Percentiles rank a stretch among this genome's conserved stretches.
Conservation (phyloP, 2,797 vertebrate species). For the Poeciliopsis gracilis region DNA sequence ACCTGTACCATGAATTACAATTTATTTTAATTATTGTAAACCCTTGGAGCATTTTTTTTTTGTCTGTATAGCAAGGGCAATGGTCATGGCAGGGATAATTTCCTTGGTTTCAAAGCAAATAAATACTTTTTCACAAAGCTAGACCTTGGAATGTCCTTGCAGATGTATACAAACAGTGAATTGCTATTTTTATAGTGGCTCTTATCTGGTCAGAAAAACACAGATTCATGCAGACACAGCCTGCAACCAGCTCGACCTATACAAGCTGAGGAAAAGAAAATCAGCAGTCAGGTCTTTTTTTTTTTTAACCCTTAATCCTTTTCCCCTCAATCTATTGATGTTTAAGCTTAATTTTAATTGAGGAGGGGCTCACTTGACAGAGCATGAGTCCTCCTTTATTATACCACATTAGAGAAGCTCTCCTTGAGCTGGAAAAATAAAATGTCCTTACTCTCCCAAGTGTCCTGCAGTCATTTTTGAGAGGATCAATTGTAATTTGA, state of each 20-base stretch:
- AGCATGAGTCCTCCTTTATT: slow-evolving; percentile 40
- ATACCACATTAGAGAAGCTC: slow-evolving; percentile 58
- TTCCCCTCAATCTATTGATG: slow-evolving; percentile 66
- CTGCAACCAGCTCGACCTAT: slow-evolving; percentile 26
- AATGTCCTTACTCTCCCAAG: slow-evolving; percentile 51
- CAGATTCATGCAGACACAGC: slow-evolving; percentile 29
- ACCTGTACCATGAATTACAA: not conserved
- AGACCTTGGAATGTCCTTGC: slow-evolving; percentile 48
- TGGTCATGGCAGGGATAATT: slow-evolving; percentile 16
- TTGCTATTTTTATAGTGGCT: slow-evolving; percentile 31
- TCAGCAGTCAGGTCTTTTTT: slow-evolving; percentile 29
- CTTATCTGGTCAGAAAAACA: slow-evolving; percentile 37
- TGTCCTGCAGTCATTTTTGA: slow-evolving; percentile 58
- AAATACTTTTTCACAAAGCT: slow-evolving; percentile 17
- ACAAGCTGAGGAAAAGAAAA: slow-evolving; percentile 28
- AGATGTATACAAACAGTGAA: slow-evolving; percentile 36
- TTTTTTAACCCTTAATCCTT: slow-evolving; percentile 42
- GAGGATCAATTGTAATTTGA: slow-evolving; percentile 71
- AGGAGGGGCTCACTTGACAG: slow-evolving; percentile 61
- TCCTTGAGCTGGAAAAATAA: slow-evolving; percentile 52
- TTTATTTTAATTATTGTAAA: slow-evolving; percentile 1
- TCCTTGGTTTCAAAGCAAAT: slow-evolving; percentile 27
- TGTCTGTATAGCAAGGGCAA: slow-evolving; percentile 23
- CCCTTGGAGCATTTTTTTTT: slow-evolving; percentile 3
- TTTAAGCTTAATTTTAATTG: slow-evolving; percentile 72